Conservation (phyloP, 2,888 invertebrate species). For the Abrostola tripartita region DNA sequence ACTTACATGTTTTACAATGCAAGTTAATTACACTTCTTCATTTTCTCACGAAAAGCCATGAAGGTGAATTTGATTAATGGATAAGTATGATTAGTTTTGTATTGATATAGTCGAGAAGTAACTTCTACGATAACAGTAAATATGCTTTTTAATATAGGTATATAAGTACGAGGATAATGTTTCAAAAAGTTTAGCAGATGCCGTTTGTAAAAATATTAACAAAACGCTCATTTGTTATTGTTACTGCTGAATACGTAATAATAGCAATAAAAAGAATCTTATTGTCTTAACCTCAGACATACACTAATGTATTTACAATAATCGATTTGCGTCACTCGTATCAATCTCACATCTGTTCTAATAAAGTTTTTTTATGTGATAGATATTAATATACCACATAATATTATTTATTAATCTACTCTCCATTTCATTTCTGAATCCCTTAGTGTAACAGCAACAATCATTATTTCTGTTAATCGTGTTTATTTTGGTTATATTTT, state of each 20-base stretch:
- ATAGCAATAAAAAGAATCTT: conserved; percentile 44
- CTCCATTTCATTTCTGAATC: not conserved
- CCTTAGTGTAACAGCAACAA: not conserved
- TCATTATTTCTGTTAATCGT: not conserved
- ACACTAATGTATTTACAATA: conserved; percentile 53
- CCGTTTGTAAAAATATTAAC: not conserved
- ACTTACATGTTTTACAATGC: conserved; percentile 34
- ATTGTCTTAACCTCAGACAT: conserved; percentile 63
- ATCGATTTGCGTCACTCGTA: conserved; percentile 62
- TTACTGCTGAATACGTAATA: conserved; percentile 28
- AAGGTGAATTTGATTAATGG: conserved; percentile 16
- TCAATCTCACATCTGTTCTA: conserved; percentile 64
- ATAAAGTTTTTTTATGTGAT: conserved; percentile 43
- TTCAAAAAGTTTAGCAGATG: too few species aligned
- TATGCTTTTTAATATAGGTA: not conserved
- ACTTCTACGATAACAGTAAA: not conserved
- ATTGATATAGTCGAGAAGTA: too few species aligned
- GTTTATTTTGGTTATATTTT: conserved; percentile 15
- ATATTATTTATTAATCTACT: not conserved
- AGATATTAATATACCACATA: conserved; percentile 11
- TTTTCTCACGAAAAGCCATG: conserved; percentile 22
- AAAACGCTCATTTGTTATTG: conserved; percentile 39
- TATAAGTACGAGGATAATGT: too few species aligned
- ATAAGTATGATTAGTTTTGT: not conserved
- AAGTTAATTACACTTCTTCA: conserved; percentile 35